Evolutionary conservation across 2,113 vertebrate genomes (phyloP).

Genomic region (Otolemur garnettii): DNA sequence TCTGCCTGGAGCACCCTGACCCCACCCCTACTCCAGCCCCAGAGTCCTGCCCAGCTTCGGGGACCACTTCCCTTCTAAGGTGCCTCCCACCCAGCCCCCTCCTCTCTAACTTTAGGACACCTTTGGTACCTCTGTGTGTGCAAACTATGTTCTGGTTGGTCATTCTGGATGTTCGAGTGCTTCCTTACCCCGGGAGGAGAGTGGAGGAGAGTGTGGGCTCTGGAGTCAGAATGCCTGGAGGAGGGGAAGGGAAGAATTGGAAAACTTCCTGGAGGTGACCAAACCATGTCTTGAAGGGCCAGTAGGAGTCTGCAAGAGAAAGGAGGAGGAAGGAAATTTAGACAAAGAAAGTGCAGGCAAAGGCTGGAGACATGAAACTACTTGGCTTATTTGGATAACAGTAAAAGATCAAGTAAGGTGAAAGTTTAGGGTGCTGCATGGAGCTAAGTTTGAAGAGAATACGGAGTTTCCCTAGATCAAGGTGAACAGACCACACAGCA

Average conservation of each 20-base stretch:
- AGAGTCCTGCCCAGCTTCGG: background rate
- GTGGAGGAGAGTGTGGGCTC: background rate
- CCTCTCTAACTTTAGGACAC: background rate
- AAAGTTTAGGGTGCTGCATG: background rate
- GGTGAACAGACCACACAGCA: fast-evolving
- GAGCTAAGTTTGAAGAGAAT: no score
- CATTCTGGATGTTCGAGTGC: background rate
- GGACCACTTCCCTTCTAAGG: background rate
- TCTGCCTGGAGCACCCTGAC: background rate
- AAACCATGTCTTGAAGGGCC: background rate
- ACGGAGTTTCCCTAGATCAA: fast-evolving
- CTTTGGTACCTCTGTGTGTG: background rate
- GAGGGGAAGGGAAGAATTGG: background rate
- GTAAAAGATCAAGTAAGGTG: fast-evolving
- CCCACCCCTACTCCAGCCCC: background rate
- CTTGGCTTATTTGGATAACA: fast-evolving
- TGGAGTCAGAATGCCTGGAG: background rate
- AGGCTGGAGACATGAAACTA: fast-evolving
- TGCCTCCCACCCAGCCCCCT: background rate
- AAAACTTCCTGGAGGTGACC: conserved; percentile 16
- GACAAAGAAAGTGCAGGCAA: background rate
- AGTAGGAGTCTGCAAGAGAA: background rate
- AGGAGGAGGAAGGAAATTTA: background rate
- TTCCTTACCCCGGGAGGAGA: fast-evolving
- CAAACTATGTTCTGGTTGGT: background rate